Evolutionary conservation across 2,888 invertebrate genomes (phyloP), one percentile per base, ranked within the genome.

Genomic region (Gonocerus acuteangulatus): DNA sequence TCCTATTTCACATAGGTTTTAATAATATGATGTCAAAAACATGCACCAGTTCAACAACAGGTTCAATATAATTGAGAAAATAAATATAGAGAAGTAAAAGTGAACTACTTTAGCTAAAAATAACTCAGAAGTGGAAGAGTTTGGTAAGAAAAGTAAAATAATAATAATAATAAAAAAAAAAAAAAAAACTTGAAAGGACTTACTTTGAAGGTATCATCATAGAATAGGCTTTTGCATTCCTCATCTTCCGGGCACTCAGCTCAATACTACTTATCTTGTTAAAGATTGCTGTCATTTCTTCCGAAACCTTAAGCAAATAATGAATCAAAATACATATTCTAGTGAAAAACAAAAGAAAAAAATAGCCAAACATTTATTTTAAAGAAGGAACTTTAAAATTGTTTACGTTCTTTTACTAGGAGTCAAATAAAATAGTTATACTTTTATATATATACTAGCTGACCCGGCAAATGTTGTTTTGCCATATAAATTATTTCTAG

Each of bases 141-240:
- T 13, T 11, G n/a, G n/a, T 3, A 2, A 36, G 7, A n/a, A n/a
- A 42, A 39, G 36, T 27, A 21, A 18, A 32, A 23, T 22, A 49
- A 34, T 59, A 23, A 60, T 13, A 27, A 7, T 11, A 13, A 34
- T 36, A 48, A 48, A 48, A 42, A 18, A 42, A 27, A 56, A 2
- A 47, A 22, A 27, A 32, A 48, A 18, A 48, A 15, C 39, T 7
- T 19, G 16, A 39, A 6, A 16, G 42, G 36, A 39, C 61, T 54
- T 52, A 65, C 65, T 59, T 65, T 49, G 61, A 62, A 15, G 66
- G 62, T 11, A 65, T 60, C 44, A 66, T 66, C 42, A 66, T 51
- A 22, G 66, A 66, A 16, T 51, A 58, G 4, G 66, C 63, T 51
- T 65, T 66, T 22, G 61, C 44, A 44, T 54, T 65, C 19, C 66